Evolutionary conservation across 2,797 vertebrate genomes (phyloP), one percentile per base, ranked within the genome.

Genomic region (Brotula barbata): DNA sequence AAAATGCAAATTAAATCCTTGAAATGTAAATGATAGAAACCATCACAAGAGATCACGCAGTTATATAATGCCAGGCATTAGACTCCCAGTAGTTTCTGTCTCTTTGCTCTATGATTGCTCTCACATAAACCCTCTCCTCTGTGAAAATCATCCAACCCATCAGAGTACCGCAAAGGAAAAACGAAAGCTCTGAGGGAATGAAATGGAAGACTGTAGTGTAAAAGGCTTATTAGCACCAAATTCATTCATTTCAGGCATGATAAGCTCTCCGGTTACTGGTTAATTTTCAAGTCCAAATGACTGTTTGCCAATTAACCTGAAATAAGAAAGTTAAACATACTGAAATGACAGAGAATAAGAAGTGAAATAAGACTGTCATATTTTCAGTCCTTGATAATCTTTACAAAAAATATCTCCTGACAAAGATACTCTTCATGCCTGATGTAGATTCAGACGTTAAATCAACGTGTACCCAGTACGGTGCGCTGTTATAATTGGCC

Each of bases 1-100:
- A 53, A 64, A 51, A 77, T 61, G 69, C 1, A 56, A 23, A 10
- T 58, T 13, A 21, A 19, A 1, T 20, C n/a, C 4, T 20, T 59
- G 49, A 56, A 39, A 50, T 45, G 16, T 15, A 25, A 46, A 60
- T 36, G 1, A 58, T 39, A 16, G 34, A 58, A 51, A 45, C 1
- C 11, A 16, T n/a, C 20, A 43, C n/a, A 17, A 45, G 13, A 14
- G 11, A 20, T 31, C n/a, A 25, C 5, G 9, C 1, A 46, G 15
- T 64, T 28, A 28, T 8, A 28, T 8, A 28, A 28, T 28, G 25
- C 25, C 4, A 8, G 34, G 34, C 34, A 3, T 36, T 3, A 45
- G 10, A 17, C 43, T 56, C 17, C 11, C 43, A 20, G 17, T 49
- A 7, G 23, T 22, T 34, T 52, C 13, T 47, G 34, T 25, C 7